Evolutionary conservation across 2,888 invertebrate species (phyloP), one percentile per base, ranked within the genome.

Genomic region (Meganola albula): DNA sequence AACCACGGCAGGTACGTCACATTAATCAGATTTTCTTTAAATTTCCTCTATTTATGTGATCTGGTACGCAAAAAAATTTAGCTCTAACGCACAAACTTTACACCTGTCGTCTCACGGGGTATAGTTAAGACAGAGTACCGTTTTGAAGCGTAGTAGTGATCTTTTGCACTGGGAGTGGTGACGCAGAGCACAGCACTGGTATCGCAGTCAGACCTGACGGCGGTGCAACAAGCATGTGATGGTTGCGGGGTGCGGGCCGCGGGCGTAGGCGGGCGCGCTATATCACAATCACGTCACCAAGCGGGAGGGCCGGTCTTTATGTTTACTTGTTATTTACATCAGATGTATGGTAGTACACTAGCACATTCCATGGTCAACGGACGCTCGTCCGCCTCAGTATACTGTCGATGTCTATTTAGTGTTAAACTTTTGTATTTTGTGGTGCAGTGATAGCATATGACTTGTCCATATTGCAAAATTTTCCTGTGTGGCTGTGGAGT

Each of bases 1-100:
- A 70, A 80, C 73, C 67, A 71, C 71, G 65, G 68, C 76, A 79
- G 87, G 88, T 86, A 87, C 78, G 79, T 87, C 75, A 61, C 53
- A 49, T 38, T 48, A 53, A 67, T 37, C 42, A 67, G 62, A 43
- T 66, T 72, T 71, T 83, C 75, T 73, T 72, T 74, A 54, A 68
- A 64, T 55, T 60, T 58, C 53, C 48, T 74, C 65, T 77, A 73
- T 77, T 76, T 75, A 44, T 52, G 49, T 58, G 48, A 47, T 40
- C 46, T 63, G 62, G 60, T 58, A 65, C 67, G 63, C 44, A 50
- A 40, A 39, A n/a, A n/a, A n/a, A n/a, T 31, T 40, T 53, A 53
- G 42, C 53, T 58, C 69, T 74, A 76, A 76, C 72, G 77, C 64
- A 74, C 63, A 48, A 40, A 58, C 43, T 48, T 44, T 53, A 34